These are phyloP conservation scores for Epizoanthus rinbou DNA, from an alignment of 92 coral and sea anemone genomes.

Conservation along the genomic window DNA sequence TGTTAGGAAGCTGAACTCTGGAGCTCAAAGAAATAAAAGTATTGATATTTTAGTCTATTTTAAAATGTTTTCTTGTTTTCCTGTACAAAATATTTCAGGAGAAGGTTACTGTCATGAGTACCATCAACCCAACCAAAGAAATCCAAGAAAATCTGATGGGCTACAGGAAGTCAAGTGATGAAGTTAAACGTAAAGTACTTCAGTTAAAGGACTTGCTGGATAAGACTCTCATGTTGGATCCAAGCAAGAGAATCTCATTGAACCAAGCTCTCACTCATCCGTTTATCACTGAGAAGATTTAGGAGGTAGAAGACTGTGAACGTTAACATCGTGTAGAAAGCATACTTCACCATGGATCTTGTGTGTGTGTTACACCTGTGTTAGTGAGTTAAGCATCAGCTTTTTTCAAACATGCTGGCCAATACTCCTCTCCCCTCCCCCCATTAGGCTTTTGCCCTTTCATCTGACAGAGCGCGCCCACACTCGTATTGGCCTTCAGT, in stretches of 20 bases:
- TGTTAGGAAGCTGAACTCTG: too few relatives aligned
- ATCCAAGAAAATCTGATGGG: slow-evolving; percentile 81
- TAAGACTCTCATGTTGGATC: slow-evolving; percentile 93
- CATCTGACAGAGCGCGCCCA: too few relatives aligned
- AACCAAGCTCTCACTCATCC: slow-evolving; percentile 99
- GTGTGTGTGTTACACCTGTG: slow-evolving; percentile 2
- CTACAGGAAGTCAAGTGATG: slow-evolving; percentile 84
- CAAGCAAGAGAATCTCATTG: slow-evolving; percentile 87
- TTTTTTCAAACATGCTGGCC: neutral
- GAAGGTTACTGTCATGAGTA: slow-evolving; percentile 89
- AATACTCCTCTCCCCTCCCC: neutral
- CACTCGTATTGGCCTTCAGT: too few relatives aligned
- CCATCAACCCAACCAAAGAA: slow-evolving; percentile 92
- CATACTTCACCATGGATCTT: neutral
- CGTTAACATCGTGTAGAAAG: slow-evolving; percentile 28
- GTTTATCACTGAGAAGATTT: slow-evolving; percentile 98
- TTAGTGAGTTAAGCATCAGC: slow-evolving; percentile 23
- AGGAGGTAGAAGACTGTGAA: slow-evolving; percentile 51
- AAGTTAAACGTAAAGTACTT: slow-evolving; percentile 85
- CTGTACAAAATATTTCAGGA: slow-evolving; percentile 53
- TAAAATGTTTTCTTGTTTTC: neutral
- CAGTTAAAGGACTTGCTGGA: slow-evolving; percentile 95
- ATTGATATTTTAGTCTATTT: neutral
- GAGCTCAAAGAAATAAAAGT: too few relatives aligned
- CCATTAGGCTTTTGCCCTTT: neutral